Conservation (phyloP, 2,797 vertebrate genomes). For the Perodicticus potto region DNA sequence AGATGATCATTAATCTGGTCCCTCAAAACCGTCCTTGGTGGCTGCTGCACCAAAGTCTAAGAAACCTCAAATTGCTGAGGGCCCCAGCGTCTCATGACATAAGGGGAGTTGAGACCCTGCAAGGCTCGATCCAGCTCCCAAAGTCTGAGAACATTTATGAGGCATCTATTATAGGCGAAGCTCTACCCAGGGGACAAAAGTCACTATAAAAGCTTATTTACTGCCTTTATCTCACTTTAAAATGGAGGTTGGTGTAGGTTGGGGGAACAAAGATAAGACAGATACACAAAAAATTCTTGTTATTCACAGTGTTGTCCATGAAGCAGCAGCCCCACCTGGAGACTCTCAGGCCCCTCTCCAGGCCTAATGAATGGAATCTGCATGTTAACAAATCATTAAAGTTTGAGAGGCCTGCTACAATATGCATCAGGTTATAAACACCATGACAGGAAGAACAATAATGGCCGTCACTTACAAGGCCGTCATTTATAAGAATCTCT, state of each 20-base stretch:
- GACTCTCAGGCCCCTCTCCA: neutral
- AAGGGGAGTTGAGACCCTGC: neutral
- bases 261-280: neutral
- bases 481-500: neutral
- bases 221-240: neutral
- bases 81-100: neutral
- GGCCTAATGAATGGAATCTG: constrained; percentile 19
- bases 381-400: neutral
- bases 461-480: neutral
- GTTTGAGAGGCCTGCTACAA: neutral
- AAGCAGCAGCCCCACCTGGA: neutral
- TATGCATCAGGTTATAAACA: neutral
- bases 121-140: neutral
- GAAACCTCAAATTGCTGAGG: neutral
- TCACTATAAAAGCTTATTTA: neutral
- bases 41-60: neutral
- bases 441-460: neutral
- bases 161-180: neutral
- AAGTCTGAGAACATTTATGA: neutral
- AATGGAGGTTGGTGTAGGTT: neutral
- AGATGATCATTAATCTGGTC: neutral
- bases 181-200: neutral
- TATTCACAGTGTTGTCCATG: neutral
- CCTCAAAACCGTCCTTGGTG: neutral
- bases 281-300: neutral